phyloP scores from a whole-genome alignment of 2,797 vertebrate species.

The Cheracebus regulus region DNA sequence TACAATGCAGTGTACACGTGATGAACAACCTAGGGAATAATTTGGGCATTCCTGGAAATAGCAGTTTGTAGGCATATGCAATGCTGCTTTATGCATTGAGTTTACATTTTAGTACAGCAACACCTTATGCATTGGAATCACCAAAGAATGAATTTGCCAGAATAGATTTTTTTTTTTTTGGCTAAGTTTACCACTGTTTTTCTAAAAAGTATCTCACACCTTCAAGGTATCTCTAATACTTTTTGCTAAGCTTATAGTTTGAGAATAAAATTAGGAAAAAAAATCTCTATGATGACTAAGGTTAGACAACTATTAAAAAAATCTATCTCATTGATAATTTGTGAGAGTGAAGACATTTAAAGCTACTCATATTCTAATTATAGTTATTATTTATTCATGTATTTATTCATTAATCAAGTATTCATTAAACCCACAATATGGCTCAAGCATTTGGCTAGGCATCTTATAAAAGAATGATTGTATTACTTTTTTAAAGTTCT shows the following conservation, averaged over 20 bases:
- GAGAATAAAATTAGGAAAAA: not conserved
- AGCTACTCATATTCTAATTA: not conserved
- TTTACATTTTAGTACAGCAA: not conserved
- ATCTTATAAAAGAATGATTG: not conserved
- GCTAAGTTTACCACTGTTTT: not conserved
- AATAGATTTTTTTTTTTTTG: not conserved
- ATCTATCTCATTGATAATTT: not conserved
- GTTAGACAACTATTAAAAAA: not conserved
- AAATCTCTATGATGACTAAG: not conserved
- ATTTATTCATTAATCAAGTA: slow-evolving; percentile 13
- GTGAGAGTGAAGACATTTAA: not conserved
- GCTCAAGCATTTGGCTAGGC: not conserved
- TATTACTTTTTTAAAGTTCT: not conserved
- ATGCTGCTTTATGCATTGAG: not conserved
- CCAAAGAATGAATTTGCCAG: not conserved
- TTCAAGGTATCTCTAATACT: not conserved
- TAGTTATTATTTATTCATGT: not conserved
- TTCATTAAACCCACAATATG: not conserved
- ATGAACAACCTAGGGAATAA: not conserved
- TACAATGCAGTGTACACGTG: not conserved
- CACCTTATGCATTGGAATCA: not conserved
- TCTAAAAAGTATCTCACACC: not conserved
- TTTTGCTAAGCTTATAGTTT: not conserved
- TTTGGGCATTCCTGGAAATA: not conserved
- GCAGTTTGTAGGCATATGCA: not conserved